Evolutionary conservation across 1,140 invertebrate genomes (phyloP), one percentile per base, ranked within the genome.

Genomic region (Gonatopus flavifemur): DNA sequence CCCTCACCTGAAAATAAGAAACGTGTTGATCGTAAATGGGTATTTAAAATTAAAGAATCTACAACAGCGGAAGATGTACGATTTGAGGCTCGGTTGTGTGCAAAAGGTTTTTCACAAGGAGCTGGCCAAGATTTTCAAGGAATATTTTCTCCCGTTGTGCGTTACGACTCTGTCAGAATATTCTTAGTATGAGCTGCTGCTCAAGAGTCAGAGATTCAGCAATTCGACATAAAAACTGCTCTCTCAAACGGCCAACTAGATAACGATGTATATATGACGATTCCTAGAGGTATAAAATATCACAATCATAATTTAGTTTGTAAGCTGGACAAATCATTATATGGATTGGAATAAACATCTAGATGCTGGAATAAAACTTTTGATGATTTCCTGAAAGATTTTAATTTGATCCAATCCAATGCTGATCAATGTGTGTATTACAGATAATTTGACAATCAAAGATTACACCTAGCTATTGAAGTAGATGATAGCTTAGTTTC

Each of bases 261-360:
- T 28, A 24, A 47, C n/a, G 5, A 37, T 3, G 37, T 33, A 9
- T 47, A 31, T 12, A 47, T 47, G 2, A 3, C 24, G 13, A 12
- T 33, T 18, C 24, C 35, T 1, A 31, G 28, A 13, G 32, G 32
- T 8, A n/a, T 33, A 15, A 12, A 47, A 18, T 13, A 16, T 33
- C 32, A 22, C 4, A 7, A 20, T 12, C 50, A 38, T 40, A 38
- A 58, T 21, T 53, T 66, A 48, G 64, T 66, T 16, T 69, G 57
- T 45, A 49, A 40, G 22, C 39, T 71, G 5, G 56, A 63, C n/a
- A 67, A 68, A 35, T 22, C 66, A 19, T 48, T 74, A 12, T 73
- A 76, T 61, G 69, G 69, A 4, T 45, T 74, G 2, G 71, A 75
- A 36, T 67, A 72, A 52, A 57, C 65, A 10, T 54, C 62, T 5